Evolutionary conservation across 2,113 vertebrate species (phyloP), one percentile per base, ranked within the genome.

Genomic region (Oreamnos americanus): DNA sequence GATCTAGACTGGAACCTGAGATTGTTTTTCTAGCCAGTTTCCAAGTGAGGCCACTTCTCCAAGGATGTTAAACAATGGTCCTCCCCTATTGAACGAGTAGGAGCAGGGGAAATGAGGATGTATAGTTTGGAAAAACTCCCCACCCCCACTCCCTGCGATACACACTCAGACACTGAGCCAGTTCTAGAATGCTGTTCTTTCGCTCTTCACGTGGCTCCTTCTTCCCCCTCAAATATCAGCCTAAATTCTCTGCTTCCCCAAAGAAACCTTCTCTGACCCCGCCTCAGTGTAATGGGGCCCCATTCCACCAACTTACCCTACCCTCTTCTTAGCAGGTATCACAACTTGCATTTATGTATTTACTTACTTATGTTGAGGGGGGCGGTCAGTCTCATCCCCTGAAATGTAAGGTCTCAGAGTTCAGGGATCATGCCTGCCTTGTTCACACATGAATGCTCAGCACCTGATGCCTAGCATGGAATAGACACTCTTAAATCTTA

Each of bases 391-490:
- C 36, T 76, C 7, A 36, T 5, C 23, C 30, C 28, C 9, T 47
- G 51, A 81, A 67, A 51, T 78, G 14, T 17, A 58, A 36, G 36
- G 45, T 58, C 36, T 43, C 47, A 39, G 57, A 55, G 28, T 15
- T 62, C 84, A 36, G 60, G 55, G 45, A 21, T 58, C 39, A 15
- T 45, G 47, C 60, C 45, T 26, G 25, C 13, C 45, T 45, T 78
- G 14, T 86, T 60, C 90, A 85, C 28, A 62, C 13, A 16, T 51
- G 49, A 53, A 7, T 93, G 85, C 86, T 91, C 90, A 30, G 90
- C 7, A 26, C 23, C n/a, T 21, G 15, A 26, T 30, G 45, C 36
- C 62, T 76, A n/a, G 7, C 39, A 25, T 0, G 0, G 19, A 23
- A 25, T 19, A 43, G 28, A 26, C 10, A 86, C 49, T 33, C 94